A percentile compares a stretch with the other conserved stretches of the same genome.
Conservation (phyloP, 2,888 invertebrate species). For the Limnephilus lunatus region DNA sequence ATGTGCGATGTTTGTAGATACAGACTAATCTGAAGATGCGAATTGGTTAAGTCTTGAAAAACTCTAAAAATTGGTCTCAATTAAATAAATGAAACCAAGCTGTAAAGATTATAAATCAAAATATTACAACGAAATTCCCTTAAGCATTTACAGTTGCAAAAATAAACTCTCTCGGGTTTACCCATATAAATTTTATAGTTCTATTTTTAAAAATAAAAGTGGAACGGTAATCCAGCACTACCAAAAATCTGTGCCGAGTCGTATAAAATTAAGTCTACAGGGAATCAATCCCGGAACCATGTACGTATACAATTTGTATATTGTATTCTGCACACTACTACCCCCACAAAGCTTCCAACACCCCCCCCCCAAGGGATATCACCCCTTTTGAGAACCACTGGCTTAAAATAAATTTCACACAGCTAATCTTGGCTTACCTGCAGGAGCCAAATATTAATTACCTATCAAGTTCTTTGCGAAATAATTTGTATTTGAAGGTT, state of each 20-base stretch:
- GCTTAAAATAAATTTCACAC: not conserved
- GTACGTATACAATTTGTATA: not conserved
- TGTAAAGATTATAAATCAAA: too few relatives aligned
- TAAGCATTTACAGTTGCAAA: too few relatives aligned
- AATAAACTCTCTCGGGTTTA: too few relatives aligned
- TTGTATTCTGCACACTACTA: not conserved
- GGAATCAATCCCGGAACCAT: not conserved
- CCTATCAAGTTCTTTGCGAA: not conserved
- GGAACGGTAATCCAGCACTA: not conserved
- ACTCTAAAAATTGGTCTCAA: too few relatives aligned
- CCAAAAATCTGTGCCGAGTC: not conserved
- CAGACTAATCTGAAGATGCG: too few relatives aligned
- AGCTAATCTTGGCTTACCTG: not conserved
- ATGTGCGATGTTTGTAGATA: too few relatives aligned
- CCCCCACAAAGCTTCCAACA: not conserved
- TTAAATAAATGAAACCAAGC: too few relatives aligned
- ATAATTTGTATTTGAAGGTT: not conserved
- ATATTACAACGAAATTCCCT: too few relatives aligned
- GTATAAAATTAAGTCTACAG: not conserved
- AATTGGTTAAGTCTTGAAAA: too few relatives aligned
- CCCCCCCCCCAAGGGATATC: not conserved
- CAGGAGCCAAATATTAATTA: not conserved
- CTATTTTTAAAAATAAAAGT: not conserved
- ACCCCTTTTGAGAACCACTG: not conserved
- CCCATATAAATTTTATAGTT: too few relatives aligned